phyloP scores from a whole-genome alignment of 2,888 invertebrate species.

The Caenorhabditis uteleia region DNA sequence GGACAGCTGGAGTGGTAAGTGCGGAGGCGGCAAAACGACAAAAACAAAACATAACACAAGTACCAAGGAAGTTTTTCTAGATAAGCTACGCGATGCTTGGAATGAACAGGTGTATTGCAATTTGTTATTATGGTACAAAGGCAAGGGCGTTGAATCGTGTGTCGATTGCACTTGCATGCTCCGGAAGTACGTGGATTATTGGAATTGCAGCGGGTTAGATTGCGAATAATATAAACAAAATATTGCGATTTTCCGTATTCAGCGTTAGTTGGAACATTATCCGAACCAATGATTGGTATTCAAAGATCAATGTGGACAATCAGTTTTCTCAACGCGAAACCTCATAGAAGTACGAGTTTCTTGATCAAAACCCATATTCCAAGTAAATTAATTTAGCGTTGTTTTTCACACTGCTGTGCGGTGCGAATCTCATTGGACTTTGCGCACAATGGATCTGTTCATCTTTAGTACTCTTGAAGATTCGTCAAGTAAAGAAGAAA shows the following conservation, averaged over 20 bases:
- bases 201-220: conserved; percentile 41
- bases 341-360: conserved; percentile 22
- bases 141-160: conserved; percentile 62
- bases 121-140: conserved; percentile 66
- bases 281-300: conserved; percentile 55
- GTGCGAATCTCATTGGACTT: conserved; percentile 49
- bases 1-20: conserved; percentile 65
- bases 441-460: conserved; percentile 60
- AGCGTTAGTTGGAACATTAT: conserved; percentile 60
- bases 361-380: conserved; percentile 2
- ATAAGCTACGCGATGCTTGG: conserved; percentile 54
- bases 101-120: conserved; percentile 64
- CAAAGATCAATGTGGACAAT: conserved; percentile 61
- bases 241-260: conserved; percentile 11
- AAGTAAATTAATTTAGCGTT: conserved; percentile 36
- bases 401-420: conserved; percentile 46
- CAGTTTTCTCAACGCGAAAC: conserved; percentile 41
- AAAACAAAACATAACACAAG: not conserved
- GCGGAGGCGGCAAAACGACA: not conserved
- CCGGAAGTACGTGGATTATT: conserved; percentile 60
- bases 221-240: too few relatives aligned
- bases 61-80: conserved; percentile 29
- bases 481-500: conserved; percentile 63
- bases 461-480: conserved; percentile 61
- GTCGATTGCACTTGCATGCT: conserved; percentile 59